Evolutionary conservation across 2,797 vertebrate genomes (phyloP).

Genomic region (Melanotaenia maccullochi): DNA sequence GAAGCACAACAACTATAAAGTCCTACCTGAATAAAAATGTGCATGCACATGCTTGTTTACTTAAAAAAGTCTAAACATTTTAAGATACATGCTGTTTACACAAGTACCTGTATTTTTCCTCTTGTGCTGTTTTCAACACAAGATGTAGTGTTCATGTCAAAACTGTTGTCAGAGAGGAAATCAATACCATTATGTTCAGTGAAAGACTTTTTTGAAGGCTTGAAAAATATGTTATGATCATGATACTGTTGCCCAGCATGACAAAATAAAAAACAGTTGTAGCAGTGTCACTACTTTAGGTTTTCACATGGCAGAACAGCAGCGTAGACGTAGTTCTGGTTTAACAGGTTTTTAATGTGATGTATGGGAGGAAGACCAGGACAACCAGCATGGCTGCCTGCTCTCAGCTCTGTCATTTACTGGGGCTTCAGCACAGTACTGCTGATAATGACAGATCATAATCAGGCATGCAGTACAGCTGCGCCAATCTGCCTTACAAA

Average conservation of each 20-base stretch:
- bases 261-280: not conserved
- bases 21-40: not conserved
- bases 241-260: not conserved
- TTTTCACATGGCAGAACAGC: too few relatives aligned
- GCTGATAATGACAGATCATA: too few relatives aligned
- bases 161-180: not conserved
- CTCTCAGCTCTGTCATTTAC: too few relatives aligned
- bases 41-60: not conserved
- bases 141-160: not conserved
- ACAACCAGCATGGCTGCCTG: too few relatives aligned
- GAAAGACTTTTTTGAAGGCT: not conserved
- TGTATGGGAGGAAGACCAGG: too few relatives aligned
- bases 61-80: not conserved
- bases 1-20: not conserved
- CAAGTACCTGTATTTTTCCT: not conserved
- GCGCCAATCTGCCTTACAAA: too few relatives aligned
- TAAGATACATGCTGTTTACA: not conserved
- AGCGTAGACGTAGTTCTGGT: too few relatives aligned
- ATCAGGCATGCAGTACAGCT: too few relatives aligned
- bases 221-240: not conserved
- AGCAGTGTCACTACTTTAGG: too few relatives aligned
- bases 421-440: too few relatives aligned
- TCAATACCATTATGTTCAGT: not conserved
- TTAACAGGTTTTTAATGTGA: too few relatives aligned
- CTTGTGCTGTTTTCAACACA: not conserved